Evolutionary conservation across 2,113 vertebrate genomes (phyloP), one percentile per base, ranked within the genome.

Genomic region (Rhabdornis inornatus): DNA sequence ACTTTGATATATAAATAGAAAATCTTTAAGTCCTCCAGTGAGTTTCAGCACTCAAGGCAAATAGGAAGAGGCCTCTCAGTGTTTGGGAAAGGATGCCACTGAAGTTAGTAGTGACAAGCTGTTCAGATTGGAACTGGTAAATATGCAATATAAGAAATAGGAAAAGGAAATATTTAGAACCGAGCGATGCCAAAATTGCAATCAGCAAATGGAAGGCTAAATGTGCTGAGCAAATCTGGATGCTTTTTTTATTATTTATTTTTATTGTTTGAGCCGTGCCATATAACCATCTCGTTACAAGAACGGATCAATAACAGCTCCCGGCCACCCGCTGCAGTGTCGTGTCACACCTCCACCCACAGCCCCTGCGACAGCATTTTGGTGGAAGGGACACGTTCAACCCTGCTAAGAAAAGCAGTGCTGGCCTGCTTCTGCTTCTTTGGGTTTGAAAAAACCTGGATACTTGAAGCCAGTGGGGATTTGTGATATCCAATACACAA

Each of bases 171-270:
- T 94, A 95, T 68, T 95, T 92, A 86, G 94, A 83, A 75, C 45
- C 18, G 2, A 75, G 83, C 27, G 31, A 96, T 96, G 96, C 95
- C 96, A 97, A 92, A 93, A 90, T 6, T 81, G 85, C 83, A 96
- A 95, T 95, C 94, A 96, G 93, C 80, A 96, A 95, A 97, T 95
- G 96, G 89, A 96, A 94, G 45, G 65, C 86, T 84, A 92, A 93
- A 95, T 94, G 80, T 68, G 86, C 95, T 94, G 94, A 97, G 85
- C 37, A 93, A 79, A 84, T 64, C 68, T 94, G 94, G 88, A 90
- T 79, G 79, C 60, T 31, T 92, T 83, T 79, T 77, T 90, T 63
- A 90, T 94, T 94, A 81, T 93, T 96, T 96, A 93, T 95, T 96
- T 95, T 92, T 45, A 92, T 89, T 90, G 69, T 93, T 92, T 75